Evolutionary conservation across 2,797 vertebrate species (phyloP), one percentile per base, ranked within the genome.

Genomic region (Meda fulgida): DNA sequence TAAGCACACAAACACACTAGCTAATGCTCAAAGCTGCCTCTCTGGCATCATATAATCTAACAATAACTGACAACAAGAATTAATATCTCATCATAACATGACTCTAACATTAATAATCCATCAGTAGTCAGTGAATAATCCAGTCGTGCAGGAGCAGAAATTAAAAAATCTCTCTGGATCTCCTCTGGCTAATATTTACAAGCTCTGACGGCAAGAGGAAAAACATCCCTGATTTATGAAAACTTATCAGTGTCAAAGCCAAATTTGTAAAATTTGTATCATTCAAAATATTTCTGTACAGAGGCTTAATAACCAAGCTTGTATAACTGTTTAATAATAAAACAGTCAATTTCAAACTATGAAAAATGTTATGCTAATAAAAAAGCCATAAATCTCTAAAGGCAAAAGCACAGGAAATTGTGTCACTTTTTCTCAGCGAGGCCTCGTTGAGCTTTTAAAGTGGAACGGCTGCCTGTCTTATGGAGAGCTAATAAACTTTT

Each of bases 51-150:
- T 70, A 78, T 46, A 36, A 40, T 58, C 13, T 76, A 77, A 70
- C 53, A 43, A 71, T 63, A 77, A 69, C 36, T 65, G 53, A 71
- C 72, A 86, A 78, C 1, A 78, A 43, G 36, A 63, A 70, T 66
- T 71, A 78, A 82, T 86, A 67, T 78, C 51, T 72, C 80, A 71
- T 43, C 51, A 40, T 51, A 86, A 71, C 85, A 70, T 55, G 38
- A 66, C 51, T 71, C 46, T 65, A 77, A 48, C 72, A 83, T 71
- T 43, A 46, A 77, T 63, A 66, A 81, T 82, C 81, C 85, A 83
- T 70, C 83, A 78, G 75, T 38, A 84, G 60, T 77, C 72, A 55
- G 81, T 73, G 58, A 84, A 85, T 81, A 76, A 81, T 80, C 86
- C 83, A 72, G 76, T 84, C 66, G 31, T 70, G 46, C 31, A 1